Base-by-base conservation (phyloP, 1,140 invertebrate species). In the Drosophila nikananu region DNA sequence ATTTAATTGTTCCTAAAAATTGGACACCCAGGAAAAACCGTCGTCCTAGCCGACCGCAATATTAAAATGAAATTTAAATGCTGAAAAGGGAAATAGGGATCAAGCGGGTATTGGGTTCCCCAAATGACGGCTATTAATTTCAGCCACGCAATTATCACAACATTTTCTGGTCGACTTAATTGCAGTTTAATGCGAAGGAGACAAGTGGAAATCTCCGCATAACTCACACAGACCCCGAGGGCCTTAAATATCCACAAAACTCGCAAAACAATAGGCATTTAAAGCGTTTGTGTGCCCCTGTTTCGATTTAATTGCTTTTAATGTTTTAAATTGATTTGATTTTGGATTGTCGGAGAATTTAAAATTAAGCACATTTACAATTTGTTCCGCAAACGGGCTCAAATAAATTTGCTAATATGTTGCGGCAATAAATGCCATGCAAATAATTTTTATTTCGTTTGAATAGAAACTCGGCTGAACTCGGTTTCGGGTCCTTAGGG, bases 91-190 rank as follows among this genome's bases (percentile, higher is more conserved):
- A n/a, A n/a, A n/a, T n/a, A n/a, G 30, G 27, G 51, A 3, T 5
- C 52, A 13, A 17, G 17, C 19, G 21, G 48, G 51, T 30, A 25
- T 23, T 6, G 42, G 27, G 44, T 46, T 35, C 13, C 37, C 86
- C 73, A 80, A 90, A 89, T 90, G 82, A 86, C 58, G 65, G 79
- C 79, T 86, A 90, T 89, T 90, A 86, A 90, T 91, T 77, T 91
- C 86, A 81, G 73, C 27, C 70, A 70, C 65, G 76, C 72, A 89
- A 89, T 89, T 89, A 91, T 90, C 81, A 89, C 78, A 86, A 76
- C 81, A 91, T 82, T 90, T 84, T 75, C 74, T 57, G 86, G 86
- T 80, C 81, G 77, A 39, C 54, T 87, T 89, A 89, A 89, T 89
- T 84, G 84, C 63, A 81, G 55, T 84, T 90, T 89, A 89, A 90